Conservation (phyloP, 2,797 vertebrate genomes). For the Ctenopoma multispine region DNA sequence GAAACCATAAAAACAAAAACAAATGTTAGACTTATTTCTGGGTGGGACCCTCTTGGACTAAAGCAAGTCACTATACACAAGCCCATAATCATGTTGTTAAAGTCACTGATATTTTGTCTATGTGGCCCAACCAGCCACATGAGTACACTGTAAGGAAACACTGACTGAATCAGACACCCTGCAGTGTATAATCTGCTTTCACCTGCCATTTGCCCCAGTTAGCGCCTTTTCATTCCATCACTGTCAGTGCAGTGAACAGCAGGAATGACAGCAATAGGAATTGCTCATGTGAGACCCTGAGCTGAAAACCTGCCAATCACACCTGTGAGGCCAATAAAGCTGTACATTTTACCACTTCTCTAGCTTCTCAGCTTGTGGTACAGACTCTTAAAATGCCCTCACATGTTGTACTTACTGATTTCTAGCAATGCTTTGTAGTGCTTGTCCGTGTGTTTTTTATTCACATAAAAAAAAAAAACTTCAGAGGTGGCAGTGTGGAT, state of each 20-base stretch:
- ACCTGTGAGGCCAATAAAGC: slow-evolving; percentile 37
- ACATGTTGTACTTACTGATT: slow-evolving; percentile 34
- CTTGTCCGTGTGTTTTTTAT: slow-evolving; percentile 1
- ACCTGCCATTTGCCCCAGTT: slow-evolving; percentile 64
- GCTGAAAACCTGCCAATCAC: slow-evolving; percentile 71
- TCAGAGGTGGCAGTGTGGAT: background rate
- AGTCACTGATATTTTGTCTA: slow-evolving; percentile 10
- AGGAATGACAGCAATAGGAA: slow-evolving; percentile 61
- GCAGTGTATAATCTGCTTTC: slow-evolving; percentile 52
- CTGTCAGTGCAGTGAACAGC: slow-evolving; percentile 49
- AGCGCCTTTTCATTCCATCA: slow-evolving; percentile 61
- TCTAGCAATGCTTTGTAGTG: slow-evolving; percentile 19
- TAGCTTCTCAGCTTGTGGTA: slow-evolving; percentile 15
- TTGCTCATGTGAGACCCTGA: slow-evolving; percentile 53
- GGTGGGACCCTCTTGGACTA: slow-evolving; percentile 20
- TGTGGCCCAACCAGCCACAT: background rate
- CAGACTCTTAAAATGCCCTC: slow-evolving; percentile 36
- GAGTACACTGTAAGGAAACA: slow-evolving; percentile 18
- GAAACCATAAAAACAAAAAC: background rate
- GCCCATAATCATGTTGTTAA: slow-evolving; percentile 23
- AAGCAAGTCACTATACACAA: slow-evolving; percentile 9
- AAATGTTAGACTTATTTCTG: slow-evolving; percentile 4
- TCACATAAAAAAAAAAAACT: background rate
- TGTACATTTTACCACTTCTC: slow-evolving; percentile 31
- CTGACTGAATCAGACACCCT: slow-evolving; percentile 23